Percentiles rank a stretch among this genome's conserved stretches.
Evolutionary conservation across 1,140 invertebrate genomes (phyloP).

Genomic region (Muscidifurax raptorellus): DNA sequence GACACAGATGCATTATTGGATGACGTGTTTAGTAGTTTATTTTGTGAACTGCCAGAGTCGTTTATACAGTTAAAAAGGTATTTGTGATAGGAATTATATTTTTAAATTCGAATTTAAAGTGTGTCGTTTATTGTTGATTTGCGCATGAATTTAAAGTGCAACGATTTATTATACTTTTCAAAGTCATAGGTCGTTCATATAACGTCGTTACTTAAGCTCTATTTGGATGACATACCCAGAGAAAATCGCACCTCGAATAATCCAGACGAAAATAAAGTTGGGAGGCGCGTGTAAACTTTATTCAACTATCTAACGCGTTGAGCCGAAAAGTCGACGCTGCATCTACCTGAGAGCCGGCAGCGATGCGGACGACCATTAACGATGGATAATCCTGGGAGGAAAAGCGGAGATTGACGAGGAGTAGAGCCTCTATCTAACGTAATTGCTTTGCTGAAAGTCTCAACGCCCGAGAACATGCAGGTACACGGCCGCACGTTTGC

Average conservation of each 20-base stretch:
- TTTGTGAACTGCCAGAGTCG: neutral
- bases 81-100: neutral
- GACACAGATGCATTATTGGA: neutral
- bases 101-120: neutral
- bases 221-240: too few relatives aligned
- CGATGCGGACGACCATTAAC: neutral
- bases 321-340: too few relatives aligned
- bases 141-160: too few relatives aligned
- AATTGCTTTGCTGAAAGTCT: constrained; percentile 30
- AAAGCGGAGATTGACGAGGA: neutral
- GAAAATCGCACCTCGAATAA: too few relatives aligned
- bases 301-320: too few relatives aligned
- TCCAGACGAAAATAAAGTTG: too few relatives aligned
- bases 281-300: too few relatives aligned
- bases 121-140: too few relatives aligned
- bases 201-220: too few relatives aligned
- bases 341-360: too few relatives aligned
- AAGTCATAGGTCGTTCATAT: too few relatives aligned
- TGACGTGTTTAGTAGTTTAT: neutral
- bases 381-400: neutral
- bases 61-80: neutral
- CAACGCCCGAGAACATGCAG: neutral
- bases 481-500: neutral
- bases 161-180: too few relatives aligned
- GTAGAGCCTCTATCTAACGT: constrained; percentile 7